A percentile compares a stretch with the other conserved stretches of the same genome.
Conservation (phyloP, 2,113 vertebrate genomes). For the Menidia beryllina region DNA sequence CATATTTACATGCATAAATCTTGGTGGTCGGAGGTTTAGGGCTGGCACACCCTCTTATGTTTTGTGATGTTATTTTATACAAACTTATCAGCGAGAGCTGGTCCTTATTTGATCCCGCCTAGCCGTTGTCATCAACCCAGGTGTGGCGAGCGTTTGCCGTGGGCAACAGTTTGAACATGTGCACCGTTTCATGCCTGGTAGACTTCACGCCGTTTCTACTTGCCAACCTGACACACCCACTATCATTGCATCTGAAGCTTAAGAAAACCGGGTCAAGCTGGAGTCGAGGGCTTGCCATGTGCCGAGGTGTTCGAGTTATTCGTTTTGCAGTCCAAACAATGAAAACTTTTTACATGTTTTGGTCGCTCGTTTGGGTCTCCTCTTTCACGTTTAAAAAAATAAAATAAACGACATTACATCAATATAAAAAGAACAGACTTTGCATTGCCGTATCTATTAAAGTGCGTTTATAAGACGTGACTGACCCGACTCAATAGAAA, state of each 20-base stretch:
- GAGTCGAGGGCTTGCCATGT: background rate
- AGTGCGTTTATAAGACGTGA: background rate
- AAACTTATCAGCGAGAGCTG: conserved; percentile 40
- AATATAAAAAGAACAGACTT: background rate
- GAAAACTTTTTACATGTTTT: background rate
- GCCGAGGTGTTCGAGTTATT: conserved; percentile 43
- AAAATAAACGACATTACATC: background rate
- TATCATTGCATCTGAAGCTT: conserved; percentile 52
- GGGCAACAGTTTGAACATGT: conserved; percentile 16
- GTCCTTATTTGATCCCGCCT: conserved; percentile 36
- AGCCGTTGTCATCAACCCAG: conserved; percentile 32
- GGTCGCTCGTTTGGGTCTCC: background rate
- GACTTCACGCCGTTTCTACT: conserved; percentile 59
- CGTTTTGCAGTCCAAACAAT: conserved; percentile 20
- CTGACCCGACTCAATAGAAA: too few relatives aligned
- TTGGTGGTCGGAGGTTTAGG: conserved; percentile 19
- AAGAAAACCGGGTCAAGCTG: conserved; percentile 15
- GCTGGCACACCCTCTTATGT: conserved; percentile 22
- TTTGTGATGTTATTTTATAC: conserved; percentile 45
- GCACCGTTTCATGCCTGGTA: conserved; percentile 15
- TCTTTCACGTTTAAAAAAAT: background rate
- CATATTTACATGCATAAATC: conserved; percentile 5
- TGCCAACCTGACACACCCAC: conserved; percentile 63
- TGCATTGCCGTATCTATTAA: background rate
- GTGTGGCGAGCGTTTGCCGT: conserved; percentile 14